These are phyloP conservation scores for Cylindroiulus punctatus DNA, from an alignment of 2,888 invertebrate genomes.

Conservation along the genomic window DNA sequence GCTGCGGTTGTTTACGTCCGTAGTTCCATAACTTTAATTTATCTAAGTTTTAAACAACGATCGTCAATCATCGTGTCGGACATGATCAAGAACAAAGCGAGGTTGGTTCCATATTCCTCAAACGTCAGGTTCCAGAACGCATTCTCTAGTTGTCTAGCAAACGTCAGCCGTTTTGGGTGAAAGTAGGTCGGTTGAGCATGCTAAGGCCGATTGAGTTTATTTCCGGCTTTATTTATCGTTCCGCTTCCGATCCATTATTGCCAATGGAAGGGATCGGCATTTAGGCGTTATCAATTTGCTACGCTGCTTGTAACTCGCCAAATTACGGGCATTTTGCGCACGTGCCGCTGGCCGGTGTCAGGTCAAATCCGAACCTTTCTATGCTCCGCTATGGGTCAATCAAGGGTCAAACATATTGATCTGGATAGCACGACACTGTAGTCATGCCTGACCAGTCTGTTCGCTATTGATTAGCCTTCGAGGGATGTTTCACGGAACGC, in stretches of 20 bases:
- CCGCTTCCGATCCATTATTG: not conserved
- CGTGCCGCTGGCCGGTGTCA: not conserved
- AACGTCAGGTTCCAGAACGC: not conserved
- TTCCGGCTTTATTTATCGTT: not conserved
- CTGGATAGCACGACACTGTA: constrained; percentile 1
- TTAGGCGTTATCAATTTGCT: constrained; percentile 6
- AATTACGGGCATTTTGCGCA: constrained; percentile 12
- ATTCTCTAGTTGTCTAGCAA: not conserved
- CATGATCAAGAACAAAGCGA: too few species aligned
- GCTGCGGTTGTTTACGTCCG: not conserved
- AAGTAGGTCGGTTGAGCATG: not conserved
- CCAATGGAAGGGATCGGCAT: not conserved
- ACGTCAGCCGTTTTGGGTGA: not conserved
- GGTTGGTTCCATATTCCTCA: not conserved
- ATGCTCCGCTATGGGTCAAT: not conserved
- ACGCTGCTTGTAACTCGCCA: not conserved
- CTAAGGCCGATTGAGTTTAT: not conserved
- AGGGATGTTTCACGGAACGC: constrained; percentile 9
- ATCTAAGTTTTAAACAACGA: not conserved
- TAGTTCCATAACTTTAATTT: too few species aligned
- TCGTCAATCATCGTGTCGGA: not conserved
- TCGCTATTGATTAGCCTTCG: constrained; percentile 15
- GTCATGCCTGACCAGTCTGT: constrained; percentile 34
- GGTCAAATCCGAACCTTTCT: constrained; percentile 4
- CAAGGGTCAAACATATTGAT: constrained; percentile 34